These are phyloP conservation scores for Eremobia ochroleuca DNA, from an alignment of 2,888 invertebrate genomes.

Conservation along the genomic window DNA sequence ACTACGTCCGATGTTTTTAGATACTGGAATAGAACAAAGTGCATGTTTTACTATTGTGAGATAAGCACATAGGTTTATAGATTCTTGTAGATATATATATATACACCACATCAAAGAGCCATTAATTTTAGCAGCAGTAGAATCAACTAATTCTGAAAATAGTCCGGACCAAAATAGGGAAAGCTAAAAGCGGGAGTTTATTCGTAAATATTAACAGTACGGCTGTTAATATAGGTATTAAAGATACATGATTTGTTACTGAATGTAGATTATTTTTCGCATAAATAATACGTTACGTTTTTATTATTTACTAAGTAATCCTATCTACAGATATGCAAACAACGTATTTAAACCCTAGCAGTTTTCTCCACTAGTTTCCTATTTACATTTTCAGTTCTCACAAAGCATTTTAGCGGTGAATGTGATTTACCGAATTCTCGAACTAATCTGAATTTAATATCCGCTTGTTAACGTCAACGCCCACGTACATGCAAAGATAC, in stretches of 20 bases:
- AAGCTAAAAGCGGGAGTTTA: slow-evolving; percentile 25
- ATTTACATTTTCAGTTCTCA: slow-evolving; percentile 35
- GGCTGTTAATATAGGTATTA: background rate
- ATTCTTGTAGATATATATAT: slow-evolving; percentile 27
- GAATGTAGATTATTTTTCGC: slow-evolving; percentile 1
- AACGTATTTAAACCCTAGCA: slow-evolving; percentile 2
- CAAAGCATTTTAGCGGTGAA: slow-evolving; percentile 54
- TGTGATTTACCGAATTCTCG: slow-evolving; percentile 53
- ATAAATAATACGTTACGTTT: background rate
- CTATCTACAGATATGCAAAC: background rate
- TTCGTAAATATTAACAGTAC: slow-evolving; percentile 18
- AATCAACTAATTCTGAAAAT: slow-evolving; percentile 38
- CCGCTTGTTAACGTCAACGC: slow-evolving; percentile 45
- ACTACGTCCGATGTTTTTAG: slow-evolving; percentile 40
- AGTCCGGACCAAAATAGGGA: slow-evolving; percentile 43
- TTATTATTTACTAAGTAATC: background rate
- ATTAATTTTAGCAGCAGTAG: slow-evolving; percentile 24
- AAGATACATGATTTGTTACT: slow-evolving; percentile 5
- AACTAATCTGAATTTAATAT: slow-evolving; percentile 62
- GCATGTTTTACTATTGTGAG: slow-evolving; percentile 39
- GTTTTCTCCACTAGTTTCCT: slow-evolving; percentile 24
- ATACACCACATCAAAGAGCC: slow-evolving; percentile 23
- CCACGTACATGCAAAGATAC: slow-evolving; percentile 49
- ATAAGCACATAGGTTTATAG: slow-evolving; percentile 29
- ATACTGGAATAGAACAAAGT: slow-evolving; percentile 35